A percentile compares a stretch with the other conserved stretches of the same genome.
These are phyloP conservation scores for Gisinianus flammeolus DNA, from an alignment of 2,888 invertebrate species.

Conservation along the genomic window DNA sequence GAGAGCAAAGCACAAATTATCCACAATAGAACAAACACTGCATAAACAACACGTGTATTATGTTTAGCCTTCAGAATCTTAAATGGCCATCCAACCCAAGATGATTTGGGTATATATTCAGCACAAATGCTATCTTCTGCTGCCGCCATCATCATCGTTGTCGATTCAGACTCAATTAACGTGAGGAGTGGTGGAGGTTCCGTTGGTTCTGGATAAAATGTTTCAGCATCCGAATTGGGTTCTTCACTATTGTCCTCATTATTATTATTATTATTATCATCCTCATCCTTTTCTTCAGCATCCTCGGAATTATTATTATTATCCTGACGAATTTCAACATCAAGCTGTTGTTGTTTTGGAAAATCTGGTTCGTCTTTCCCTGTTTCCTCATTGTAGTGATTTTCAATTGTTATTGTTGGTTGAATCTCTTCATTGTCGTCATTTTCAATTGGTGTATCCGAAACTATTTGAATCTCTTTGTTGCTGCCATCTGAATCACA, in stretches of 20 bases:
- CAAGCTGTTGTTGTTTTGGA: background rate
- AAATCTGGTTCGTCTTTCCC: too few relatives aligned
- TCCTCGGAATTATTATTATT: background rate
- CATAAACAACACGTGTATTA: background rate
- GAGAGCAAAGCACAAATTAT: conserved; percentile 11
- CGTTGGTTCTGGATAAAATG: background rate
- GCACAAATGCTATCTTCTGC: background rate
- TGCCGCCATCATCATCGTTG: background rate
- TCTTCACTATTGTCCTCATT: background rate
- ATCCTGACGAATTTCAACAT: background rate
- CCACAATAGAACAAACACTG: background rate
- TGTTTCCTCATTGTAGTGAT: too few relatives aligned
- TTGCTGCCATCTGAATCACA: too few relatives aligned
- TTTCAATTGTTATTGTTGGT: background rate
- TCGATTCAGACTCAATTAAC: background rate
- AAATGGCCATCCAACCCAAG: conserved; percentile 14
- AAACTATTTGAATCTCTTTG: too few relatives aligned
- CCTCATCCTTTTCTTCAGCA: background rate
- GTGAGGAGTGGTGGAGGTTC: background rate
- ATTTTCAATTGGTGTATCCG: background rate
- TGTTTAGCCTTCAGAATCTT: conserved; percentile 6
- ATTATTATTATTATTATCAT: background rate
- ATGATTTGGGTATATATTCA: background rate
- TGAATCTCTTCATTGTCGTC: background rate
- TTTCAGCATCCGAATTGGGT: background rate